Base-by-base conservation (phyloP, 1,140 invertebrate genomes). In the Hyles vespertilio region DNA sequence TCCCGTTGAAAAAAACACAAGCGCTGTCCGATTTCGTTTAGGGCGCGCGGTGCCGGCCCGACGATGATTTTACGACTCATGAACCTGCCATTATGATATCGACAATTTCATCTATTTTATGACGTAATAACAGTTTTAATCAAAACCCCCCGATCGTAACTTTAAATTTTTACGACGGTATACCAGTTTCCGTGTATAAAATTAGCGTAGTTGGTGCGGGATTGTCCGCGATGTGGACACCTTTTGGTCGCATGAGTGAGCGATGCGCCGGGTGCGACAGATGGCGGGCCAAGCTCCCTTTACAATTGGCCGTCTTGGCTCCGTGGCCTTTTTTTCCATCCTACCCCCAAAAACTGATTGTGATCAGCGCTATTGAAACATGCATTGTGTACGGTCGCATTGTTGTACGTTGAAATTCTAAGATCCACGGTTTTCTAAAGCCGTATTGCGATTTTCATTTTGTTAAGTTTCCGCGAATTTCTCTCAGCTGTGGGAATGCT, bases 231-330 rank as follows among this genome's bases (percentile, higher is more conserved):
- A 51, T 32, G 58, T 63, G 7, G 9, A 36, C 45, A 58, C 36
- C 51, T 54, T 53, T 59, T 76, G 65, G 74, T 66, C 59, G 61
- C 71, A 67, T 33, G 63, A 57, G 48, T 55, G 60, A 69, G 57
- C 58, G 56, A 65, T 58, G 65, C 67, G 73, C 74, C 74, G 80
- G 72, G 59, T 85, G 79, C 75, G 73, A 70, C 80, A 85, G 80
- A 83, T 83, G 82, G 69, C 64, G 36, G 51, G 58, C 45, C 66
- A 56, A 58, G 63, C 67, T 77, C 73, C 71, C 69, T 70, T 71
- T 77, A 74, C 84, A 76, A 84, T 82, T 84, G 79, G 63, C 76
- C 74, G 69, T 74, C 73, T 84, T 67, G 56, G 47, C 59, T 44
- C 59, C 58, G 52, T 63, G 58, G 59, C 67, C 66, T 69, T 79